phyloP scores from a whole-genome alignment of 2,888 invertebrate species.

The Phyto melanocephala region DNA sequence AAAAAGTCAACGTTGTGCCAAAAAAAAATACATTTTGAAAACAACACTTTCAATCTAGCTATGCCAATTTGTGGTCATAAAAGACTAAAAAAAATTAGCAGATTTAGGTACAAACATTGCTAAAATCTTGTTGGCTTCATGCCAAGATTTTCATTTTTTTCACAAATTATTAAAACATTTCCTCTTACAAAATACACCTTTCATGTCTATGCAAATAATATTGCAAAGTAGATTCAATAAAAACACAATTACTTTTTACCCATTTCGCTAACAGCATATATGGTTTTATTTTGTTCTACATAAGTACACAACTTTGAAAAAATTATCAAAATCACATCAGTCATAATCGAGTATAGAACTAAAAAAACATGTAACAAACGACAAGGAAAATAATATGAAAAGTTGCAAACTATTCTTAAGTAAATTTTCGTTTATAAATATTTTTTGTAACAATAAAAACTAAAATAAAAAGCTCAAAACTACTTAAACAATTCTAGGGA shows the following conservation, averaged over 20 bases:
- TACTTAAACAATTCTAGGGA: neutral
- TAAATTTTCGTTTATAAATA: neutral
- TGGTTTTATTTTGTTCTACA: neutral
- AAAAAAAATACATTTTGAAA: too few relatives aligned
- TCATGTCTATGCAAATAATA: conserved; percentile 5
- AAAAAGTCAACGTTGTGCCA: too few relatives aligned
- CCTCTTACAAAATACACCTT: neutral
- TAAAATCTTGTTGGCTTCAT: too few relatives aligned
- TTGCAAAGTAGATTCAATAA: neutral
- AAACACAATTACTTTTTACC: neutral
- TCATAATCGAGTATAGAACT: conserved; percentile 10
- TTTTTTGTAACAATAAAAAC: neutral
- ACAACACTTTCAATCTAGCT: too few relatives aligned
- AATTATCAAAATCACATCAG: conserved; percentile 12
- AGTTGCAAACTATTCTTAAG: neutral
- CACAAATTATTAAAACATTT: conserved; percentile 9
- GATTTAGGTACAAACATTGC: too few relatives aligned
- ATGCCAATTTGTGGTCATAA: too few relatives aligned
- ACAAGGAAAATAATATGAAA: neutral
- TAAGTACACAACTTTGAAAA: neutral
- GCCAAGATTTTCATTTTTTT: too few relatives aligned
- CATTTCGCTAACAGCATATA: neutral
- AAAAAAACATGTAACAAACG: neutral
- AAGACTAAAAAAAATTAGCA: too few relatives aligned
- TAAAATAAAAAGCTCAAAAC: neutral